Conservation (phyloP, 2,113 vertebrate genomes). For the Sebastes schlegelii region DNA sequence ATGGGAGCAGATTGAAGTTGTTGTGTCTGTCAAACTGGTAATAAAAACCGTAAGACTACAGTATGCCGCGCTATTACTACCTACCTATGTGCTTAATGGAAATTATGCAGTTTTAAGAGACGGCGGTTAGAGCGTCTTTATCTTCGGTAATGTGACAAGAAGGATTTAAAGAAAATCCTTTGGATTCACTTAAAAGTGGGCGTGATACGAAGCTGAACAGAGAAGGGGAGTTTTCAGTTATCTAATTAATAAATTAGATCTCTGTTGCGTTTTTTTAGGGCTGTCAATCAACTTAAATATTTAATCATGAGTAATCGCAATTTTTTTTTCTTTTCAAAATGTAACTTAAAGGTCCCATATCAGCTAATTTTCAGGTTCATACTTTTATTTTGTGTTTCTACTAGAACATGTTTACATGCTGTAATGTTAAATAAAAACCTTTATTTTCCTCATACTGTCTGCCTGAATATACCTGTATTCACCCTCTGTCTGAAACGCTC, state of each 20-base stretch:
- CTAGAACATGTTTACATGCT: no score
- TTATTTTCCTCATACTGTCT: no score
- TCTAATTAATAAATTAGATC: not conserved
- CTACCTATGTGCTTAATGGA: not conserved
- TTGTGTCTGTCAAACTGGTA: conserved; percentile 44
- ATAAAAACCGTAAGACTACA: conserved; percentile 28
- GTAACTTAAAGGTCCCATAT: no score
- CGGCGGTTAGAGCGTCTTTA: not conserved
- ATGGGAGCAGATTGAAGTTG: conserved; percentile 57
- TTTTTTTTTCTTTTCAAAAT: no score
- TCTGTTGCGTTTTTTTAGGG: not conserved
- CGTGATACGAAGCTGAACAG: not conserved
- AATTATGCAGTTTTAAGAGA: not conserved
- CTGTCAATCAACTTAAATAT: no score
- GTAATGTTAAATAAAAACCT: no score
- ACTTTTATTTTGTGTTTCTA: no score
- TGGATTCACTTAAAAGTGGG: not conserved
- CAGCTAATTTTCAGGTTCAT: no score
- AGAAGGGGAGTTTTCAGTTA: not conserved
- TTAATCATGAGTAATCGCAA: no score
- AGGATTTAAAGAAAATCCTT: conserved; percentile 6
- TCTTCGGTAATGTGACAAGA: not conserved
- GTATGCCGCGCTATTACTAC: not conserved
- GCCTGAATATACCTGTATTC: no score
- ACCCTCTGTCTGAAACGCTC: no score